Conservation (phyloP, 2,113 vertebrate species). For the Grallaria varia region DNA sequence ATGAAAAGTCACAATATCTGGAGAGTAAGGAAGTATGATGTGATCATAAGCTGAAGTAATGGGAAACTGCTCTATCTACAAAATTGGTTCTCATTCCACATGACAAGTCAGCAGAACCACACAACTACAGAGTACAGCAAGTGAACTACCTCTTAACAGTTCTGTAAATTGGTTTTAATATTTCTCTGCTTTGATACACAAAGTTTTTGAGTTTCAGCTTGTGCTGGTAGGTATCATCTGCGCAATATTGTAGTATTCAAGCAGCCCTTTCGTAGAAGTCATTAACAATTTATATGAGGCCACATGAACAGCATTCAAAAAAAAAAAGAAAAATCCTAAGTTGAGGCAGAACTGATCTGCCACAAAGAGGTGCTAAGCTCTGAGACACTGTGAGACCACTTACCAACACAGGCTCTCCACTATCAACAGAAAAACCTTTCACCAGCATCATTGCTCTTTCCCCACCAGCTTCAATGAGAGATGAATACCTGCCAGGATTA, state of each 20-base stretch:
- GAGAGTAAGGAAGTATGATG: neutral
- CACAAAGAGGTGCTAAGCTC: neutral
- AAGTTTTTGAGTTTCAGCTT: neutral
- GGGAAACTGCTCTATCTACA: neutral
- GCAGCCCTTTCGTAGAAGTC: neutral
- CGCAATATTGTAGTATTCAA: neutral
- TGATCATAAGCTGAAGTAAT: neutral
- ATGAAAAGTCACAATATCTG: neutral
- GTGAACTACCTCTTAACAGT: neutral
- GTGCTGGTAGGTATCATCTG: neutral
- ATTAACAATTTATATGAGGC: neutral
- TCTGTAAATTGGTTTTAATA: neutral
- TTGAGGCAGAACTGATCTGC: neutral
- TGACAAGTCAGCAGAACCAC: neutral
- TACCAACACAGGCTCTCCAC: neutral
- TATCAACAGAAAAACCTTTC: neutral
- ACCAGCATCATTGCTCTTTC: neutral
- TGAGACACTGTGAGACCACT: neutral
- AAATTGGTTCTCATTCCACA: neutral
- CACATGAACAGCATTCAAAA: neutral
- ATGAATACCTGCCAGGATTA: neutral
- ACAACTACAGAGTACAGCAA: neutral
- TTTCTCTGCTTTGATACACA: neutral
- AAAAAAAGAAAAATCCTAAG: neutral
- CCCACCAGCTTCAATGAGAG: neutral